Evolutionary conservation across 2,888 invertebrate genomes (phyloP).

Genomic region (Linnaemya vulpina): DNA sequence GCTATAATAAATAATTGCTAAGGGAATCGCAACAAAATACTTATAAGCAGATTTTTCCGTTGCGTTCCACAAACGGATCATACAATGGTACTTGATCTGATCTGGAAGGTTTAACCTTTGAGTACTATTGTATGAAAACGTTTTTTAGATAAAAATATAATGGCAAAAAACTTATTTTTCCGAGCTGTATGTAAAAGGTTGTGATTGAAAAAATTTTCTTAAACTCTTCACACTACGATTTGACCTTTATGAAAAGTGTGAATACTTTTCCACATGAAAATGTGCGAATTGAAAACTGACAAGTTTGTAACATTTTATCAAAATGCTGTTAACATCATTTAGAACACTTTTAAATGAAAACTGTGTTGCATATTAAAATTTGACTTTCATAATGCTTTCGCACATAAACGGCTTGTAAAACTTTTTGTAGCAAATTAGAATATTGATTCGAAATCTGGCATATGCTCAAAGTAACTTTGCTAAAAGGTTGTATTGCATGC

Average conservation of each 20-base stretch:
- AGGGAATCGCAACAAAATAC: slow-evolving; percentile 68
- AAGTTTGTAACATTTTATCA: slow-evolving; percentile 2
- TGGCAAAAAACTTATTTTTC: neutral
- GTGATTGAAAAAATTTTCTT: too few relatives aligned
- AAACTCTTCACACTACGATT: neutral
- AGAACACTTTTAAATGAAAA: neutral
- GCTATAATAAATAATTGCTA: slow-evolving; percentile 68
- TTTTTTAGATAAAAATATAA: neutral
- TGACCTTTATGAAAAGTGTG: neutral
- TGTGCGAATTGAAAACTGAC: neutral
- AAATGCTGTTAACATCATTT: neutral
- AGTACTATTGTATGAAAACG: neutral
- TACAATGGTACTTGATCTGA: neutral
- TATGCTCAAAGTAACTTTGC: neutral
- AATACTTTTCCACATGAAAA: neutral
- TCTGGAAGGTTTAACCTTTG: neutral
- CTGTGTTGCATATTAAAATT: neutral
- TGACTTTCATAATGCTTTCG: neutral
- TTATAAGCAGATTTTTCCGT: slow-evolving; percentile 27
- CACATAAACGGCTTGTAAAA: too few relatives aligned
- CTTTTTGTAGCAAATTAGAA: neutral
- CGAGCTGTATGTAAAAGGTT: too few relatives aligned
- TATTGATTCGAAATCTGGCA: neutral
- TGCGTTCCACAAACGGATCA: neutral
- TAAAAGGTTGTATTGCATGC: slow-evolving; percentile 7